Conservation (phyloP, 2,113 vertebrate species). For the Felis catus region DNA sequence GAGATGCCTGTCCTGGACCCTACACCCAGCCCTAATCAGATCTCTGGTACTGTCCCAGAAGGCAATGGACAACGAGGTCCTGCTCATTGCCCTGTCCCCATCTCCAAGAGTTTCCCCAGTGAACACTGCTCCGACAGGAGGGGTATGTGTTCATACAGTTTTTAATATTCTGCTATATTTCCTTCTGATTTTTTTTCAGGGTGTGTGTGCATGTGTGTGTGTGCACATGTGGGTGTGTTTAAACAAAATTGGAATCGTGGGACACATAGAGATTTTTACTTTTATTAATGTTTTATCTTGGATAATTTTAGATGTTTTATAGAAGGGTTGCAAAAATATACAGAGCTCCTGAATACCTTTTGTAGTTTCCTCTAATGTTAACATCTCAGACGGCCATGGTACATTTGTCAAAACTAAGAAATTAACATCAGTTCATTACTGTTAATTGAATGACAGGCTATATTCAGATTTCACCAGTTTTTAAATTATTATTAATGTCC, state of each 20-base stretch:
- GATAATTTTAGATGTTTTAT: neutral
- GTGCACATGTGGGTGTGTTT: neutral
- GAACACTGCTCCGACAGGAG: neutral
- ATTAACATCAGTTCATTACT: fast-evolving
- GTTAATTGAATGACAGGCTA: neutral
- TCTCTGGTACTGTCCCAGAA: neutral
- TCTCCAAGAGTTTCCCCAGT: neutral
- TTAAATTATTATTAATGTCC: neutral
- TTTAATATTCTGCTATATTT: neutral
- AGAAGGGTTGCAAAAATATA: neutral
- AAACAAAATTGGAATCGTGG: neutral
- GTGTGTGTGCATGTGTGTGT: too few species aligned
- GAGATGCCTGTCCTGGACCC: neutral
- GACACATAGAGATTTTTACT: neutral
- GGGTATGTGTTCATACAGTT: neutral
- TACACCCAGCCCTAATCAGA: neutral
- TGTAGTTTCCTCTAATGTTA: neutral
- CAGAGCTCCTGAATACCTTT: neutral
- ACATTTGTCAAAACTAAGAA: neutral
- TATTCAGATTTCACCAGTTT: neutral
- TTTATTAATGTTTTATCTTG: neutral
- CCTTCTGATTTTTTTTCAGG: neutral
- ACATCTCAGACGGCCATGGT: neutral
- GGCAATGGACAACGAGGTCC: fast-evolving
- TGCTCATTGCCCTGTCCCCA: fast-evolving